These are phyloP conservation scores for Columba janthina DNA, from an alignment of 2,113 vertebrate species.

Conservation along the genomic window DNA sequence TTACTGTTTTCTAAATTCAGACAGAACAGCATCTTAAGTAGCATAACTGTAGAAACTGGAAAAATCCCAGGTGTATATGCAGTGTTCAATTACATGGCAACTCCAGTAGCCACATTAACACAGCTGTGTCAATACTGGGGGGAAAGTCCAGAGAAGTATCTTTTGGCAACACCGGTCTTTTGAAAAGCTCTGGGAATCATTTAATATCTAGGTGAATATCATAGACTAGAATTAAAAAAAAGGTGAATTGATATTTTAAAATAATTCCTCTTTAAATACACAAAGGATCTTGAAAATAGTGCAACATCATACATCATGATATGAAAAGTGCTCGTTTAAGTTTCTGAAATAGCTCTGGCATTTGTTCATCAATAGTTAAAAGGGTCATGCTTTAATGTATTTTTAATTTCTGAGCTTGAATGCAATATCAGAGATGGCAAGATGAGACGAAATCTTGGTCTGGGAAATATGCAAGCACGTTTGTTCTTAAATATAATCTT, in stretches of 20 bases:
- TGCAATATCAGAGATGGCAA: not conserved
- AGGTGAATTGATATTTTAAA: not conserved
- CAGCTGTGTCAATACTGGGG: slow-evolving; percentile 51
- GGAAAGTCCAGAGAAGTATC: not conserved
- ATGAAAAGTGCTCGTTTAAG: not conserved
- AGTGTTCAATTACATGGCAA: slow-evolving; percentile 11
- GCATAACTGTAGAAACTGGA: not conserved
- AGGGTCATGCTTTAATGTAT: not conserved
- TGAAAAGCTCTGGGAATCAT: not conserved
- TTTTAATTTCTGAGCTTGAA: not conserved
- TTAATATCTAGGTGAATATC: not conserved
- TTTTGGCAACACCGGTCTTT: not conserved
- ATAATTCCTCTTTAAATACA: not conserved
- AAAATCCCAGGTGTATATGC: not conserved
- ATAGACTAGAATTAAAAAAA: not conserved
- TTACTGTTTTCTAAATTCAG: not conserved
- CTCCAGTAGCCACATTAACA: slow-evolving; percentile 35
- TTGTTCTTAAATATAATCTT: not conserved
- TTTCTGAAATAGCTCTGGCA: not conserved
- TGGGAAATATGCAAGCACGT: not conserved
- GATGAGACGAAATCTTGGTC: not conserved
- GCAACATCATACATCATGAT: not conserved
- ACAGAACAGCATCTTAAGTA: not conserved
- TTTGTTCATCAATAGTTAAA: not conserved
- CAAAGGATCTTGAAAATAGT: not conserved